Conservation (phyloP, 2,113 vertebrate genomes). For the Gymnocephalus cernua region DNA sequence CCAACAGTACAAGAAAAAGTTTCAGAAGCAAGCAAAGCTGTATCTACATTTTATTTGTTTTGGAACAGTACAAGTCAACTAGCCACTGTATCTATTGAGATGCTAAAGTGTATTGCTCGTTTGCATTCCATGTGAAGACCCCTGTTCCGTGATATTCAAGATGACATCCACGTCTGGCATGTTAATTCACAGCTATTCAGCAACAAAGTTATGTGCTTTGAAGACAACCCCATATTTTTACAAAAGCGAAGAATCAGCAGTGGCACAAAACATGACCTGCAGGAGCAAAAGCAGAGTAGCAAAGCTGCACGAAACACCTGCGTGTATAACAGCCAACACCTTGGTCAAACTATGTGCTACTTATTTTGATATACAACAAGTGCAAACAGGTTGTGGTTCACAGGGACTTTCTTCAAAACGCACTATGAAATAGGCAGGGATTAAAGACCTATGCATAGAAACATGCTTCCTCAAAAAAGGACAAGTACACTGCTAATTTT, state of each 20-base stretch:
- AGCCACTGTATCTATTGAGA: constrained; percentile 69
- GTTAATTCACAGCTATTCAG: constrained; percentile 69
- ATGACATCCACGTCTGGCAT: constrained; percentile 51
- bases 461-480: constrained; percentile 78
- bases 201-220: constrained; percentile 70
- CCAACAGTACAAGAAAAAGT: not conserved
- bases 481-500: constrained; percentile 64
- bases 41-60: constrained; percentile 71
- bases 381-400: constrained; percentile 69
- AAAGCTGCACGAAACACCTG: constrained; percentile 67
- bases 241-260: constrained; percentile 59
- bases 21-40: not conserved
- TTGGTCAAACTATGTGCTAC: constrained; percentile 64
- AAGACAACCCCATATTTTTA: constrained; percentile 51
- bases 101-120: constrained; percentile 76
- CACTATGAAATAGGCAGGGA: constrained; percentile 70
- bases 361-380: constrained; percentile 58
- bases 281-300: constrained; percentile 55
- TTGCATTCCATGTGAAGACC: constrained; percentile 68
- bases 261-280: constrained; percentile 55
- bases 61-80: constrained; percentile 78
- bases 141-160: constrained; percentile 37
- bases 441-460: constrained; percentile 73
- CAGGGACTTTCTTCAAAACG: constrained; percentile 58
- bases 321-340: constrained; percentile 56